Evolutionary conservation across 1,140 invertebrate genomes (phyloP), one percentile per base, ranked within the genome.

Genomic region (Eupeodes corollae): DNA sequence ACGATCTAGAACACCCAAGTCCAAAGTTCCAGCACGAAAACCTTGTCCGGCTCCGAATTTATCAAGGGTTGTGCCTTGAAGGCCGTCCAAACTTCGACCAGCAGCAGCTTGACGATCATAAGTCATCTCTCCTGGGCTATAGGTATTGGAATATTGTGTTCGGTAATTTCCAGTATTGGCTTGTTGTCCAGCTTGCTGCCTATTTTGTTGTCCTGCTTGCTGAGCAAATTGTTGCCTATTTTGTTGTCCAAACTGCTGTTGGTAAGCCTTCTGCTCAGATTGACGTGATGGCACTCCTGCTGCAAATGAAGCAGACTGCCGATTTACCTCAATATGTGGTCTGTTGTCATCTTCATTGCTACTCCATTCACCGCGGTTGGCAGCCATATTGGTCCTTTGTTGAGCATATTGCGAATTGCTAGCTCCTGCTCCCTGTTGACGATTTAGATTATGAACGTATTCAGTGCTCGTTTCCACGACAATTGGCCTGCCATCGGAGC

Each of bases 401-500:
- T 12, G 6, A 34, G 26, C 3, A n/a, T n/a, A 16, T n/a, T 43
- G 26, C 6, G 10, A 19, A 30, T 6, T 31, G 5, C 21, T 46
- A 0, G 34, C 26, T 34, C 13, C 33, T n/a, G 1, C 15, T 0
- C 38, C 34, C 30, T 52, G 46, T 46, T 52, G 46, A 38, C 40
- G 37, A 21, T 45, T 44, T 2, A 52, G 12, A 44, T 39, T 42
- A 6, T 39, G 35, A 37, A 47, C 41, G 33, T 52, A 56, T 47
- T 59, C 54, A 3, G 57, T 62, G 40, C 56, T 59, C 37, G 43
- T 57, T 15, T 63, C 58, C 2, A 61, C 58, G 0, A 60, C 19
- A 19, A 42, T 48, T 0, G 58, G 53, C 26, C 44, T 38, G 5
- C 62, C 57, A 31, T 52, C 48, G 14, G 47, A 34, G 39, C 54